Percentiles rank a stretch among this genome's conserved stretches.
Evolutionary conservation across 2,113 vertebrate species (phyloP).

Genomic region (Albula glossodonta): DNA sequence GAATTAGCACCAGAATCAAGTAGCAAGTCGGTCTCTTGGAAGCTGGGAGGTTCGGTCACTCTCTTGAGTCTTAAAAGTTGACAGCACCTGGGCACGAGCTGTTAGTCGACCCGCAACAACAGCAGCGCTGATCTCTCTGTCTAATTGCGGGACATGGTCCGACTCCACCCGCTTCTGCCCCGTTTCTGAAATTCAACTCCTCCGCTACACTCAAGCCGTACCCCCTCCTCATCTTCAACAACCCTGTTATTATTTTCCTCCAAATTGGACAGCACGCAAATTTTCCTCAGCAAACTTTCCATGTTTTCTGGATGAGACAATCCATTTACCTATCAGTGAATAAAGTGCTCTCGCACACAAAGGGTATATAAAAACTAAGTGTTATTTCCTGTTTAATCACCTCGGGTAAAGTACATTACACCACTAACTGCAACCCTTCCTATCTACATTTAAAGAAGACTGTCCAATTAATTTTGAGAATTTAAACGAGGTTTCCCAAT

Average conservation of each 20-base stretch:
- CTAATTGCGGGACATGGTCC: not conserved
- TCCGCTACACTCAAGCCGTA: not conserved
- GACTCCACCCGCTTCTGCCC: not conserved
- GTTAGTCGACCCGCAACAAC: conserved; percentile 41
- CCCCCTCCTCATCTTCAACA: not conserved
- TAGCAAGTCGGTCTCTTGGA: not conserved
- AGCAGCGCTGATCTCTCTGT: conserved; percentile 6
- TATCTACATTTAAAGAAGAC: too few species aligned
- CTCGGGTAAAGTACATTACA: too few species aligned
- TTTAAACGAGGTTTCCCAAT: not conserved
- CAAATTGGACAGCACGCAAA: not conserved
- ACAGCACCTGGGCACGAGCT: conserved; percentile 23
- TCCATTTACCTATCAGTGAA: too few species aligned
- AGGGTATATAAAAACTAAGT: too few species aligned
- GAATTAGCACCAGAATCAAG: not conserved
- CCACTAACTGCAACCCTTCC: too few species aligned
- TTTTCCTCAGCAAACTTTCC: not conserved
- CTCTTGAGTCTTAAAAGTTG: not conserved
- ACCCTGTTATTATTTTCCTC: not conserved
- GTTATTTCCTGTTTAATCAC: too few species aligned
- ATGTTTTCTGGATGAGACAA: not conserved
- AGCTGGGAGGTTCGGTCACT: not conserved
- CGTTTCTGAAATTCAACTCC: conserved; percentile 10
- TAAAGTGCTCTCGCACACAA: too few species aligned
- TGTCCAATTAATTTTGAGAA: too few species aligned